phyloP scores from a whole-genome alignment of 2,797 vertebrate species.

The Carcharodon carcharias region DNA sequence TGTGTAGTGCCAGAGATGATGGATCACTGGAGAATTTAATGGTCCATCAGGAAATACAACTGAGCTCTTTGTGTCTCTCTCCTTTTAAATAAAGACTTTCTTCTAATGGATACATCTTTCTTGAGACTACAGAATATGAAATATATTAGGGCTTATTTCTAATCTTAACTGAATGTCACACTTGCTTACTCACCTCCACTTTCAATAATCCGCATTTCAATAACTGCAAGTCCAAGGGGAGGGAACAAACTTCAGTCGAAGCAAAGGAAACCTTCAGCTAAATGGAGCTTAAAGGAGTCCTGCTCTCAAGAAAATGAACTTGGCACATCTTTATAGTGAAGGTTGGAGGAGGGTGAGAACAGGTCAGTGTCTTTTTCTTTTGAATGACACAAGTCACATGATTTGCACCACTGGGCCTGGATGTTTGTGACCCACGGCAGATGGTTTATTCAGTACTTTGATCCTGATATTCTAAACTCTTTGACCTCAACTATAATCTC shows the following conservation, averaged over 20 bases:
- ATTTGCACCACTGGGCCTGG: not conserved
- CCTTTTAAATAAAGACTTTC: slow-evolving; percentile 1
- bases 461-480: not conserved
- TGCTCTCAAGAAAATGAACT: not conserved
- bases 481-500: too few species aligned
- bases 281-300: not conserved
- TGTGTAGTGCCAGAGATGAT: not conserved
- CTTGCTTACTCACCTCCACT: not conserved
- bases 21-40: not conserved
- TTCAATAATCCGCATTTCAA: not conserved
- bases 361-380: not conserved
- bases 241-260: too few species aligned
- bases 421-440: not conserved
- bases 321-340: not conserved
- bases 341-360: not conserved
- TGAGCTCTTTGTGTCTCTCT: not conserved
- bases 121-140: not conserved
- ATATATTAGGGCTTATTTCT: not conserved
- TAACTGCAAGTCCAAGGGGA: not conserved
- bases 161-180: slow-evolving; percentile 26
- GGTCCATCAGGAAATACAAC: slow-evolving; percentile 14
- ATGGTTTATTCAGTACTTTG: not conserved
- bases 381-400: not conserved
- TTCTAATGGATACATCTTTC: not conserved
- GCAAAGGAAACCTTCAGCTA: not conserved